These are phyloP conservation scores for Halcyon malimbica DNA, from an alignment of 2,113 vertebrate species.

Conservation along the genomic window DNA sequence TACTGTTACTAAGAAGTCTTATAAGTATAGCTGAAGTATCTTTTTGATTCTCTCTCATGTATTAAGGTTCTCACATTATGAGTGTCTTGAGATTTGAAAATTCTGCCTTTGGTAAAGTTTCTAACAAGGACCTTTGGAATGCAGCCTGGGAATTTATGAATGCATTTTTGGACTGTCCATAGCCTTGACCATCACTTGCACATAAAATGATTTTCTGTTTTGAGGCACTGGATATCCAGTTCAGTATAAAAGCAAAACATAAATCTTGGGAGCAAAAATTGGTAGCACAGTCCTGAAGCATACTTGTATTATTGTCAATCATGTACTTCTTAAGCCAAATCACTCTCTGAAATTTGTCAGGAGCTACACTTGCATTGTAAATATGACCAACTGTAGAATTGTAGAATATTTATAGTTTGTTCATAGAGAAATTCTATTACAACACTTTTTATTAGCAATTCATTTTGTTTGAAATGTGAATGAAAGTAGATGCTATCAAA, in stretches of 20 bases:
- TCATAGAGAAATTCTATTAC: background rate
- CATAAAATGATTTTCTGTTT: background rate
- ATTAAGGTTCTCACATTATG: background rate
- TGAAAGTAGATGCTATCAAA: background rate
- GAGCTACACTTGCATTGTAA: background rate
- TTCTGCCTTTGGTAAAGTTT: background rate
- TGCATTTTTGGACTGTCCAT: background rate
- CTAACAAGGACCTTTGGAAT: background rate
- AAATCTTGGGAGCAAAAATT: background rate
- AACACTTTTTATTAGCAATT: background rate
- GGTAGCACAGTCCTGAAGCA: background rate
- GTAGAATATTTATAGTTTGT: background rate
- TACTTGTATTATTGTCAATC: background rate
- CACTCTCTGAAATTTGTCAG: background rate
- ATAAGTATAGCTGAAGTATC: background rate
- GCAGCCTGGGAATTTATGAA: background rate
- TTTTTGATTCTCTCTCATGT: background rate
- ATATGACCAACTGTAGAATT: background rate
- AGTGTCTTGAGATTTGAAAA: background rate
- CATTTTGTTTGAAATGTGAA: background rate
- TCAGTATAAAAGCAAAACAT: background rate
- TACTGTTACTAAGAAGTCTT: background rate
- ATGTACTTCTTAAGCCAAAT: background rate
- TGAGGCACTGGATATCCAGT: background rate
- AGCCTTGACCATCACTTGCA: background rate